phyloP scores from a whole-genome alignment of 2,797 vertebrate genomes.

The Squalus acanthias region DNA sequence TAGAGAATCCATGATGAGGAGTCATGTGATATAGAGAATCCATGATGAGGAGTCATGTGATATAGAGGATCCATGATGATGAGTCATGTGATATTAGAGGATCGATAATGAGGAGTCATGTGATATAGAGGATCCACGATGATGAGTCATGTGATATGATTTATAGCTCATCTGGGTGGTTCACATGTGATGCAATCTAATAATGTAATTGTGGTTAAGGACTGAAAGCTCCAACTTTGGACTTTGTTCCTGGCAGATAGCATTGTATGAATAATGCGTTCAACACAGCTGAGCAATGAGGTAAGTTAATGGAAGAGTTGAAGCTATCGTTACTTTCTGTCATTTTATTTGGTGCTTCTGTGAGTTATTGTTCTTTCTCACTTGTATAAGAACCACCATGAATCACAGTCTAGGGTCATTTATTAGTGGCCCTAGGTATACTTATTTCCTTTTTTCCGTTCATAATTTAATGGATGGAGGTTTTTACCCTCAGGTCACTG shows the following conservation, averaged over 20 bases:
- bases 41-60: neutral
- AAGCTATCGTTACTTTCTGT: neutral
- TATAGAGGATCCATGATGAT: neutral
- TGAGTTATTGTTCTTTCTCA: neutral
- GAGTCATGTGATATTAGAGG: neutral
- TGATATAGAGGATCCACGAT: neutral
- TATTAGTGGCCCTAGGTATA: neutral
- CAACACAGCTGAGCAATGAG: slow-evolving; percentile 5
- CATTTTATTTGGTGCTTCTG: neutral
- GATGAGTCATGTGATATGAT: neutral
- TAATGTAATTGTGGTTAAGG: neutral
- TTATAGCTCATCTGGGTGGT: neutral
- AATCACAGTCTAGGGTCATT: neutral
- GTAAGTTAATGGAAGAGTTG: neutral
- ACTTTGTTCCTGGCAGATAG: neutral
- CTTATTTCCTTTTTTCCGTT: neutral
- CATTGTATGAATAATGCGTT: neutral
- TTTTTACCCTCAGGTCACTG: neutral
- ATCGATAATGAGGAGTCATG: neutral
- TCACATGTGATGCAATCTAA: neutral
- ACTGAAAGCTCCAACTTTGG: neutral
- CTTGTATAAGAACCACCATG: neutral
- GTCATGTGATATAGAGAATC: neutral
- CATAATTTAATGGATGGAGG: neutral
- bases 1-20: neutral